Evolutionary conservation across 2,888 invertebrate genomes (phyloP).

Genomic region (Leucophenga maculata): DNA sequence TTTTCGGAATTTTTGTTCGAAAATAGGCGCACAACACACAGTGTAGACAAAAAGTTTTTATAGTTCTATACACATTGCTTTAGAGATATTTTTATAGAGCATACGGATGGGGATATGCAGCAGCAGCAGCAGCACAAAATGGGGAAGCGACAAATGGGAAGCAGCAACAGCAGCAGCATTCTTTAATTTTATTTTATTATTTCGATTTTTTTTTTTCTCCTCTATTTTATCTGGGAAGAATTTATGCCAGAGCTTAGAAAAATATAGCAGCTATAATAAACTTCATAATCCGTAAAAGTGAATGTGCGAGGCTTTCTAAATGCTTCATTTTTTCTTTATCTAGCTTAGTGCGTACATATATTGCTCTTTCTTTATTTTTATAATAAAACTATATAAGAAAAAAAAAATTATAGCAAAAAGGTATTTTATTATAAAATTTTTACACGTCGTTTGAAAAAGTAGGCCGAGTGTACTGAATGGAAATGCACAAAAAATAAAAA

Average conservation of each 20-base stretch:
- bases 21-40: not conserved
- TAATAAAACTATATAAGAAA: no score
- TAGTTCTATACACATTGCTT: not conserved
- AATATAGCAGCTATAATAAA: no score
- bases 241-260: slow-evolving; percentile 10
- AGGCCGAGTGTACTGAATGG: not conserved
- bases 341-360: no score
- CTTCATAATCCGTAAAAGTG: no score
- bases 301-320: no score
- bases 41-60: slow-evolving; percentile 2
- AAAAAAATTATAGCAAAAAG: no score
- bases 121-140: not conserved
- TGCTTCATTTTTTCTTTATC: no score
- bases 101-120: slow-evolving; percentile 10
- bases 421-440: slow-evolving; percentile 5
- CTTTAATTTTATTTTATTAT: slow-evolving; percentile 1
- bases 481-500: no score
- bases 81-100: not conserved
- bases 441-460: slow-evolving; percentile 17
- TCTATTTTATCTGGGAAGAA: slow-evolving; percentile 2
- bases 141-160: slow-evolving; percentile 11
- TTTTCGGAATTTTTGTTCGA: not conserved
- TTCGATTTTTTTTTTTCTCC: not conserved
- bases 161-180: slow-evolving; percentile 5
- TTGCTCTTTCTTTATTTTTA: no score